A percentile compares a stretch with the other conserved stretches of the same genome.
These are phyloP conservation scores for Dipodomys spectabilis DNA, from an alignment of 2,113 vertebrate genomes.

Conservation along the genomic window DNA sequence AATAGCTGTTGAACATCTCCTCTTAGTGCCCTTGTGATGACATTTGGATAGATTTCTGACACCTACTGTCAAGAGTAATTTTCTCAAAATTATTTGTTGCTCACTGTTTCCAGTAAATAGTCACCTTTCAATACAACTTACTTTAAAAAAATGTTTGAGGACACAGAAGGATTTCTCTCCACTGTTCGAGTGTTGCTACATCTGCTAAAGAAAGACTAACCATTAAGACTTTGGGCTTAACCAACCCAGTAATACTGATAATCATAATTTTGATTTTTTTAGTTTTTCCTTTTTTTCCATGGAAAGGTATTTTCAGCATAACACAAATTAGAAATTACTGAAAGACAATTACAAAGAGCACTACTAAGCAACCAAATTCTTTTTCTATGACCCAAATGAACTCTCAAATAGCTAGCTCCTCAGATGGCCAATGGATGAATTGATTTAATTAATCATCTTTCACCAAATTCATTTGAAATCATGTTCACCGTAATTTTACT, in stretches of 20 bases:
- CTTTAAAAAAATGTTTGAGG: background rate
- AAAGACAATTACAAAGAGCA: slow-evolving; percentile 21
- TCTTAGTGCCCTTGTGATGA: background rate
- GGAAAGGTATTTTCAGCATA: slow-evolving; percentile 54
- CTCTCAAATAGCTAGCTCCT: background rate
- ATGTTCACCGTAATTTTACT: background rate
- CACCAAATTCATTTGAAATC: background rate
- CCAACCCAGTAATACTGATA: background rate
- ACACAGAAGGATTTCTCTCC: background rate
- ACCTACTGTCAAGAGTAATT: slow-evolving; percentile 39
- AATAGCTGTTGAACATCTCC: background rate
- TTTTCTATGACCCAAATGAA: slow-evolving; percentile 42
- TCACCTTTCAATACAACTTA: slow-evolving; percentile 28
- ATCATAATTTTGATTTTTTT: slow-evolving; percentile 21
- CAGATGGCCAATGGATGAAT: background rate
- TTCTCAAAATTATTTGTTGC: slow-evolving; percentile 40
- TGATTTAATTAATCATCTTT: background rate
- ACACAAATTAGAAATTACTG: slow-evolving; percentile 39
- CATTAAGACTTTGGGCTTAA: slow-evolving; percentile 14
- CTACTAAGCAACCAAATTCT: slow-evolving; percentile 51
- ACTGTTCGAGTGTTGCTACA: background rate
- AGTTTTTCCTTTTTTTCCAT: slow-evolving; percentile 38
- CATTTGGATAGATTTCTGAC: slow-evolving; percentile 19
- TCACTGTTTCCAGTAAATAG: slow-evolving; percentile 38
- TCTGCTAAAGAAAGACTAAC: background rate